Evolutionary conservation across 2,113 vertebrate genomes (phyloP).

Genomic region (Gasterosteus nipponicus): DNA sequence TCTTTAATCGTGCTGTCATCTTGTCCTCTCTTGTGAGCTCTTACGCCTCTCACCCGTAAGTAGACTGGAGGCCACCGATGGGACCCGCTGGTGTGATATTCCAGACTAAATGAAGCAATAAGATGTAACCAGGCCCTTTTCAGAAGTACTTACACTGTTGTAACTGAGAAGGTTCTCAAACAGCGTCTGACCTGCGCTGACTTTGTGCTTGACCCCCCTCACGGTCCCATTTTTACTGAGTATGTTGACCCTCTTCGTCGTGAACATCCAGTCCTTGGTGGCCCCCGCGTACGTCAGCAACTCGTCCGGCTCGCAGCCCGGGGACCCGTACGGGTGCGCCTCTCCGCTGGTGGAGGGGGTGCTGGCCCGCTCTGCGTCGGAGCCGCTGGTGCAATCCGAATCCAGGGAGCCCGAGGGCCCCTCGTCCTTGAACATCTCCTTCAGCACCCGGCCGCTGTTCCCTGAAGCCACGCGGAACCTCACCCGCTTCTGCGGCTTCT

Average conservation of each 20-base stretch:
- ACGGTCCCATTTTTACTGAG: constrained; percentile 97
- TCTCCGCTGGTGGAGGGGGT: constrained; percentile 85
- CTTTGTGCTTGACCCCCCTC: constrained; percentile 96
- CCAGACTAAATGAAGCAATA: background rate
- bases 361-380: constrained; percentile 86
- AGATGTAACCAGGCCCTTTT: background rate
- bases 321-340: constrained; percentile 78
- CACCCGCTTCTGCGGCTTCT: constrained; percentile 87
- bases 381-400: constrained; percentile 90
- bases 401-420: constrained; percentile 87
- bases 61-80: constrained; percentile 32
- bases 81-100: background rate
- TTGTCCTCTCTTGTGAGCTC: constrained; percentile 64
- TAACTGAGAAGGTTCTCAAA: constrained; percentile 91
- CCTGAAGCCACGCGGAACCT: constrained; percentile 95
- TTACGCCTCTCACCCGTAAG: constrained; percentile 49
- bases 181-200: constrained; percentile 93
- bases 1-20: constrained; percentile 79
- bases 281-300: constrained; percentile 88
- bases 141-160: constrained; percentile 85
- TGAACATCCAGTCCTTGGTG: constrained; percentile 86
- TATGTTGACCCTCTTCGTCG: constrained; percentile 92
- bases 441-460: constrained; percentile 92
- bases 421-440: constrained; percentile 93
- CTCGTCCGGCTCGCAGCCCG: constrained; percentile 86